Evolutionary conservation across 2,797 vertebrate genomes (phyloP).

Genomic region (Trematomus bernacchii): DNA sequence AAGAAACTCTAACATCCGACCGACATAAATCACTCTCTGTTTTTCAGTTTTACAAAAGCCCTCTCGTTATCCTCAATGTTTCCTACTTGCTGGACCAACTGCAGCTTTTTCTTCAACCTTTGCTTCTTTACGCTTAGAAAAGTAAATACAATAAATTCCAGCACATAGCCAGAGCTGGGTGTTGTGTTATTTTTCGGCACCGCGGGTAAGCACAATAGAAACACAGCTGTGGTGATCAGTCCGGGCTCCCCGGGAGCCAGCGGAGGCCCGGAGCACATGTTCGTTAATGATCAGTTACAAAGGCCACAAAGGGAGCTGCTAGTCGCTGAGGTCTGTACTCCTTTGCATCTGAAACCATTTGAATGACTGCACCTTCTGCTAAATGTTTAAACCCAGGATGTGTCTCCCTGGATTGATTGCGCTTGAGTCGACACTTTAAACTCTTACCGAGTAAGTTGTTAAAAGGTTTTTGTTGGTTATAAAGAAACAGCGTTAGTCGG

Average conservation of each 20-base stretch:
- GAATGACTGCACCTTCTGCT: conserved; percentile 76
- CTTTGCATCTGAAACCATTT: conserved; percentile 67
- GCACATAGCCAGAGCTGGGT: conserved; percentile 59
- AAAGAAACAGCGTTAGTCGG: neutral
- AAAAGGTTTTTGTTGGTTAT: conserved; percentile 26
- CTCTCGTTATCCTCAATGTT: conserved; percentile 44
- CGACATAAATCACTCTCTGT: conserved; percentile 51
- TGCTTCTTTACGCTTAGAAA: conserved; percentile 59
- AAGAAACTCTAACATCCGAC: conserved; percentile 27
- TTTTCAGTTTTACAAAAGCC: conserved; percentile 41
- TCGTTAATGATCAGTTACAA: conserved; percentile 84
- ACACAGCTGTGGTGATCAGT: conserved; percentile 80
- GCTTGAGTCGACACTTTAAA: conserved; percentile 65
- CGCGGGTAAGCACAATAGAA: conserved; percentile 73
- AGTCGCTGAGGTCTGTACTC: conserved; percentile 70
- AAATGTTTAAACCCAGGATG: conserved; percentile 73
- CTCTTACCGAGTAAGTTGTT: conserved; percentile 26
- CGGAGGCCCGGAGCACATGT: conserved; percentile 79
- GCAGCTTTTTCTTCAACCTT: conserved; percentile 36
- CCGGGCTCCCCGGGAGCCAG: conserved; percentile 73
- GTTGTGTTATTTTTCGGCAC: conserved; percentile 77
- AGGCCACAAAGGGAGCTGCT: conserved; percentile 73
- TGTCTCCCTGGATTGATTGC: conserved; percentile 65
- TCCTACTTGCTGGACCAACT: conserved; percentile 16
- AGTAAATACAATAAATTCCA: conserved; percentile 80